A percentile compares a stretch with the other conserved stretches of the same genome.
Conservation (phyloP, 2,888 invertebrate species). For the Parapristionchus giblindavisi region DNA sequence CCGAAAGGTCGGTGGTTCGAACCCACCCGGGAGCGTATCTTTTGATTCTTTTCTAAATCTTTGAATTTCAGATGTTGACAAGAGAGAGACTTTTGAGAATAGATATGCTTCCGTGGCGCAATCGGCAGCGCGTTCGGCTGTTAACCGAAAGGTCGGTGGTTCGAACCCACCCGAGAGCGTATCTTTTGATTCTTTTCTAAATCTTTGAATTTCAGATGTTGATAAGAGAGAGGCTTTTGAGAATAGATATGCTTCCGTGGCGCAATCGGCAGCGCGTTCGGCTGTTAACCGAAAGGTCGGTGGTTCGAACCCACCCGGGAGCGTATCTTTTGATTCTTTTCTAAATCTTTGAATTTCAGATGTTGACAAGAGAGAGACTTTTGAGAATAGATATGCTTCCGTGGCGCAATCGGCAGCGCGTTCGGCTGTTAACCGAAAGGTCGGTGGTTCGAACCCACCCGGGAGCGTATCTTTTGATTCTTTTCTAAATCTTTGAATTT, state of each 20-base stretch:
- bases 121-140: slow-evolving; percentile 90
- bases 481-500: too few relatives aligned
- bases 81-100: too few relatives aligned
- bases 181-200: too few relatives aligned
- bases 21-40: slow-evolving; percentile 70
- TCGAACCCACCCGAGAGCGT: slow-evolving; percentile 76
- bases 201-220: too few relatives aligned
- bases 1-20: slow-evolving; percentile 98
- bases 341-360: too few relatives aligned
- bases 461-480: too few relatives aligned
- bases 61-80: too few relatives aligned
- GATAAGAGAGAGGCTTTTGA: too few relatives aligned
- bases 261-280: slow-evolving; percentile 83
- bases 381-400: too few relatives aligned
- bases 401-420: slow-evolving; percentile 78
- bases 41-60: too few relatives aligned
- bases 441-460: slow-evolving; percentile 87
- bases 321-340: too few relatives aligned
- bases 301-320: slow-evolving; percentile 81
- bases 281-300: slow-evolving; percentile 99
- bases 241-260: slow-evolving; percentile 55
- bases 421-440: slow-evolving; percentile 99
- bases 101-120: slow-evolving; percentile 58
- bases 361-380: too few relatives aligned
- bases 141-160: slow-evolving; percentile 99